Evolutionary conservation across 1,140 invertebrate species (phyloP), one percentile per base, ranked within the genome.

Genomic region (Caenorhabditis inopinata): DNA sequence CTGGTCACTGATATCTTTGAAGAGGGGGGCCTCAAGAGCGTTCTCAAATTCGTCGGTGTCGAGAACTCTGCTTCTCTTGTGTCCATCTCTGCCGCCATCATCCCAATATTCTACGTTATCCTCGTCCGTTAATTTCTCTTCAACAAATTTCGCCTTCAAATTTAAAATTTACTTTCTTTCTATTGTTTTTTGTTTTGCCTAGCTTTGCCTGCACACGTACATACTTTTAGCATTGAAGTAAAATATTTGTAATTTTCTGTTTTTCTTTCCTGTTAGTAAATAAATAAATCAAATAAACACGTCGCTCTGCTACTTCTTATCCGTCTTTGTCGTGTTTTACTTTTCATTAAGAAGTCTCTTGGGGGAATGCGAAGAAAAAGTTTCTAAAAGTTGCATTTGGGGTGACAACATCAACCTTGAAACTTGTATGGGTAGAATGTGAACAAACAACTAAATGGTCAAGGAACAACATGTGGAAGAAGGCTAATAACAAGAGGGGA

Each of bases 1-100:
- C 75, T 81, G 58, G 82, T 81, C 45, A 25, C 21, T 0, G 68
- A 74, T 38, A 80, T 83, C 16, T 83, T 83, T 77, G 76, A 83
- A 23, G 78, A 83, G 32, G 58, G 74, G 42, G 81, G 79, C 0
- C 32, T 83, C 48, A 51, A 74, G n/a, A 76, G 73, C 18, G 38
- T 83, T 9, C 14, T 83, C 6, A 76, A 76, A 29, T 82, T 83
- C 25, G 23, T 83, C 53, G 48, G 51, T 11, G 5, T 32, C 14
- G 6, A 58, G 18, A 78, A 53, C 21, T 32, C 42, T 25, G 27
- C 78, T 38, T 23, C 73, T 29, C 18, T 14, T 12, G 73, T 38
- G 23, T 45, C 75, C 74, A 16, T 48, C 75, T 76, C 79, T n/a
- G 82, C 79, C 29, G 45, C 74, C 38, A n/a, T 74, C n/a, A 38